A percentile compares a stretch with the other conserved stretches of the same genome.
These are phyloP conservation scores for Margaritifera margaritifera DNA, from an alignment of 2,888 invertebrate species.

Conservation along the genomic window DNA sequence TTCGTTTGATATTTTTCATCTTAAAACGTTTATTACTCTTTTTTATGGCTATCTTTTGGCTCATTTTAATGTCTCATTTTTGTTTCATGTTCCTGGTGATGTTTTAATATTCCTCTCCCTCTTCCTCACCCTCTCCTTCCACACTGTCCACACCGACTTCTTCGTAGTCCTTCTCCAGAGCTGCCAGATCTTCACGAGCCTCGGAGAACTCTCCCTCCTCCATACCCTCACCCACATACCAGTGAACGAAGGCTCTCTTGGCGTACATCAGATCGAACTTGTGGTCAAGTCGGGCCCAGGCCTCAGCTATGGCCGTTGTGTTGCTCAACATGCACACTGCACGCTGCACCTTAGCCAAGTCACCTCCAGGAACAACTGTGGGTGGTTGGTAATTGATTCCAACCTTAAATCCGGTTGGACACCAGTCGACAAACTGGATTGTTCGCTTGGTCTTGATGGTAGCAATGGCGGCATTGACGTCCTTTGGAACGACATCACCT, in stretches of 20 bases:
- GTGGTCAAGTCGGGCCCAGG: conserved; percentile 81
- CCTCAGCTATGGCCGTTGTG: conserved; percentile 91
- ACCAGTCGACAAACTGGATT: conserved; percentile 69
- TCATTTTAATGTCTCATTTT: too few relatives aligned
- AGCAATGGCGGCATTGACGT: conserved; percentile 64
- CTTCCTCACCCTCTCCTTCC: conserved; percentile 44
- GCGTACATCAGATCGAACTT: conserved; percentile 59
- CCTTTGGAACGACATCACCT: conserved; percentile 78
- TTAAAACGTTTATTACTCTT: too few relatives aligned
- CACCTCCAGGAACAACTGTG: conserved; percentile 76
- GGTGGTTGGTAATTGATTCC: conserved; percentile 91
- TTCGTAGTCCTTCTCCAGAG: conserved; percentile 63
- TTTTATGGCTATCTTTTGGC: too few relatives aligned
- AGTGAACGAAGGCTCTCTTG: conserved; percentile 53
- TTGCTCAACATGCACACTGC: conserved; percentile 88
- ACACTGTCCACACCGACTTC: conserved; percentile 54
- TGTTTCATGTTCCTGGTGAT: too few relatives aligned
- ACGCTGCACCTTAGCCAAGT: conserved; percentile 76
- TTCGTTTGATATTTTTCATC: too few relatives aligned
- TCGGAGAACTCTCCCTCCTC: conserved; percentile 60
- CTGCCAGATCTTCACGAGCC: conserved; percentile 62
- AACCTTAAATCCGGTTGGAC: conserved; percentile 73
- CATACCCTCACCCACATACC: conserved; percentile 56
- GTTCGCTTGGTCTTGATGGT: conserved; percentile 70
- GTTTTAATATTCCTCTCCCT: conserved; percentile 37